Evolutionary conservation across 2,113 vertebrate genomes (phyloP).

Genomic region (Hyaena hyaena): DNA sequence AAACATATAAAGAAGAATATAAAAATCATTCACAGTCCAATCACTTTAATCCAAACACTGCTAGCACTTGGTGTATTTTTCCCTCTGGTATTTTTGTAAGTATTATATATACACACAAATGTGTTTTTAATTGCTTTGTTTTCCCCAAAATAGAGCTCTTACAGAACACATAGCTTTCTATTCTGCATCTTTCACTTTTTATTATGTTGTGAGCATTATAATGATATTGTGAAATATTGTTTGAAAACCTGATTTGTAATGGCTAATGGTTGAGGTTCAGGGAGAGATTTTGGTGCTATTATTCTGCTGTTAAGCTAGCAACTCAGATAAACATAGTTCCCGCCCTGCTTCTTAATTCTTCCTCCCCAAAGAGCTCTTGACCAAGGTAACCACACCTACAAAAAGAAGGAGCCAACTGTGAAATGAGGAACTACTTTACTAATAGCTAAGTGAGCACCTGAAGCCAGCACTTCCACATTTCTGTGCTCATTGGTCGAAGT

Average conservation of each 20-base stretch:
- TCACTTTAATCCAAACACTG: neutral
- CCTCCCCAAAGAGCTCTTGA: neutral
- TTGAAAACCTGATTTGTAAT: neutral
- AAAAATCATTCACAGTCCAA: neutral
- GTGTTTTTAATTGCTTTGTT: neutral
- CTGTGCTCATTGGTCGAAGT: neutral
- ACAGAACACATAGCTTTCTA: neutral
- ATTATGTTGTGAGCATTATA: neutral
- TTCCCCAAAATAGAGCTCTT: neutral
- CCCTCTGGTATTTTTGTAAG: constrained; percentile 22
- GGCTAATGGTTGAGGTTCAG: neutral
- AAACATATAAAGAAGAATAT: neutral
- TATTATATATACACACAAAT: neutral
- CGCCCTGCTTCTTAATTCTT: neutral
- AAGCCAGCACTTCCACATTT: accelerated
- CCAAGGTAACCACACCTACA: neutral
- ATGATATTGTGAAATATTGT: neutral
- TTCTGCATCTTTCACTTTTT: neutral
- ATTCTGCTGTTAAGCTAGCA: neutral
- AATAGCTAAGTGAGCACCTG: neutral
- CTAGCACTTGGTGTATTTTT: neutral
- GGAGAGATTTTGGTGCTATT: neutral
- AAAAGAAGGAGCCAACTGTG: neutral
- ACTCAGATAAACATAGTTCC: neutral
- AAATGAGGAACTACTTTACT: neutral